Conservation (phyloP, 1,140 invertebrate genomes). For the Drosophila paulistorum region DNA sequence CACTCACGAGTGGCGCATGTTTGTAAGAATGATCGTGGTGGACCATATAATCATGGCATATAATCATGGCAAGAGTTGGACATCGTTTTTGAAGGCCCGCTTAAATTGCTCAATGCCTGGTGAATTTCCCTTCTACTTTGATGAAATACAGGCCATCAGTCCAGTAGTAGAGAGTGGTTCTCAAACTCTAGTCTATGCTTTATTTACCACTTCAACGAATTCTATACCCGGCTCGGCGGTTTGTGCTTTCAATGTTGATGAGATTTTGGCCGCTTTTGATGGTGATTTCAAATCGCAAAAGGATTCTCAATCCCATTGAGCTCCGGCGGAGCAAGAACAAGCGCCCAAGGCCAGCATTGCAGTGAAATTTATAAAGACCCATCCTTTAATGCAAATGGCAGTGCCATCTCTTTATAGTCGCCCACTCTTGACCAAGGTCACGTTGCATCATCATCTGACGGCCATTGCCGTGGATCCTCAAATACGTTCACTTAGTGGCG, state of each 20-base stretch:
- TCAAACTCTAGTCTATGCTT: slow-evolving; percentile 93
- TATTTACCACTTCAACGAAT: slow-evolving; percentile 97
- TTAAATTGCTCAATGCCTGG: slow-evolving; percentile 98
- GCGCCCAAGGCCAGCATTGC: slow-evolving; percentile 93
- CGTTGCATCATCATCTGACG: slow-evolving; percentile 92
- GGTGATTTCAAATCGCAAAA: slow-evolving; percentile 96
- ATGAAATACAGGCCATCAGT: slow-evolving; percentile 93
- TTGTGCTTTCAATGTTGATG: slow-evolving; percentile 96
- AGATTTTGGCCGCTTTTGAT: slow-evolving; percentile 94
- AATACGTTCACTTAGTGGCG: slow-evolving; percentile 92
- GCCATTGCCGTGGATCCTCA: slow-evolving; percentile 96
- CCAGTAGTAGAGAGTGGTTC: slow-evolving; percentile 88
- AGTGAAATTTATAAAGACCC: slow-evolving; percentile 97
- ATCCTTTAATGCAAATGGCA: slow-evolving; percentile 97
- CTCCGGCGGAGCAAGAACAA: slow-evolving; percentile 87
- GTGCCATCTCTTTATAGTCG: slow-evolving; percentile 89
- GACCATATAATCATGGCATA: no score
- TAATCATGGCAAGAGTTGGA: slow-evolving; percentile 94
- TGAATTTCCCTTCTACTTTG: slow-evolving; percentile 98
- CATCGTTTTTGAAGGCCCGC: slow-evolving; percentile 96
- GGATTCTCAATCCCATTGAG: slow-evolving; percentile 95
- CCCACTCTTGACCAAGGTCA: slow-evolving; percentile 90
- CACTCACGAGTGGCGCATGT: slow-evolving; percentile 97
- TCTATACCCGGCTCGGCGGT: slow-evolving; percentile 98
- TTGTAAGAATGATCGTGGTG: slow-evolving; percentile 96